phyloP scores from a whole-genome alignment of 2,888 invertebrate genomes.

The Apotomis turbidana region DNA sequence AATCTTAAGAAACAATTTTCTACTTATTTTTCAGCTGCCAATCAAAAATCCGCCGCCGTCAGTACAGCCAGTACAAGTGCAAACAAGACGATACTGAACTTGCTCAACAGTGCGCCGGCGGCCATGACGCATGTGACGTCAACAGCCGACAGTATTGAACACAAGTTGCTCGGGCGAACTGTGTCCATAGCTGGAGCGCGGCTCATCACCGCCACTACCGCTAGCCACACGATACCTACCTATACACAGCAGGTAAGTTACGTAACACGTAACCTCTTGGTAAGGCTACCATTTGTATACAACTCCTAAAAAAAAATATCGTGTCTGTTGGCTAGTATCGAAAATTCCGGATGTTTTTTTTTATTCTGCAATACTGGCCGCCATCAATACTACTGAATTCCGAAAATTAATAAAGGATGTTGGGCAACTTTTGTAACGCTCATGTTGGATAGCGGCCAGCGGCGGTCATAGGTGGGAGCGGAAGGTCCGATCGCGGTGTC shows the following conservation, averaged over 20 bases:
- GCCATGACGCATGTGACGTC: conserved; percentile 86
- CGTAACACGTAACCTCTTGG: not conserved
- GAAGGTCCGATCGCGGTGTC: too few species aligned
- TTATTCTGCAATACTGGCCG: too few species aligned
- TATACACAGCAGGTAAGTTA: conserved; percentile 72
- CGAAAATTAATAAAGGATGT: too few species aligned
- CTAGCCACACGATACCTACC: conserved; percentile 67
- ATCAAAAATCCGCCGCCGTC: conserved; percentile 71
- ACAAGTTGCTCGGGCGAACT: conserved; percentile 70
- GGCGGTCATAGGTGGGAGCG: too few species aligned
- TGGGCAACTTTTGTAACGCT: too few species aligned
- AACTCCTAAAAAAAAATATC: too few species aligned
- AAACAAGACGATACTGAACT: conserved; percentile 90
- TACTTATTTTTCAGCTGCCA: conserved; percentile 61
- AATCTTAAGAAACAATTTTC: too few species aligned
- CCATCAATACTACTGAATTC: too few species aligned
- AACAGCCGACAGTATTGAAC: conserved; percentile 47
- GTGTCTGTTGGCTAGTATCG: too few species aligned
- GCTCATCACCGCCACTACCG: conserved; percentile 68
- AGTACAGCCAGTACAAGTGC: conserved; percentile 74
- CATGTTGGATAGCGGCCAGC: too few species aligned
- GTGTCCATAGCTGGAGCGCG: conserved; percentile 83
- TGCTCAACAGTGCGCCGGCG: conserved; percentile 90
- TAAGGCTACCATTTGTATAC: too few species aligned
- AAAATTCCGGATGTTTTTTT: too few species aligned